Evolutionary conservation across 2,113 vertebrate genomes (phyloP).

Genomic region (Nycticorax nycticorax): DNA sequence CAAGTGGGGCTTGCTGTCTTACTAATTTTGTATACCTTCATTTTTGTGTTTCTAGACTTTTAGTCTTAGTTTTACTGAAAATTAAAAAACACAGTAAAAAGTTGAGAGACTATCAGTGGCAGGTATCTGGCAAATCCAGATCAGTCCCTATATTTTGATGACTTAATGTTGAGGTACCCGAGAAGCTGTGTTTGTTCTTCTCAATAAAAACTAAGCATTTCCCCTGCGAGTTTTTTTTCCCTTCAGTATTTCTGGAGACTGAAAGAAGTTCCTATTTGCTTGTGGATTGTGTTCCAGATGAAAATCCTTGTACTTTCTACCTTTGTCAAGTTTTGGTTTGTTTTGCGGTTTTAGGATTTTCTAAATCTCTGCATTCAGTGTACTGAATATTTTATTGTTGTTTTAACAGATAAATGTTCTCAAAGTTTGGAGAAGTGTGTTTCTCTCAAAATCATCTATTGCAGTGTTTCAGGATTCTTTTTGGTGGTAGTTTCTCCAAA

Average conservation of each 20-base stretch:
- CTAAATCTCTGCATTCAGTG: background rate
- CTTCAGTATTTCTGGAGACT: background rate
- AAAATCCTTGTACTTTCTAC: background rate
- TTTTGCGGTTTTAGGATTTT: background rate
- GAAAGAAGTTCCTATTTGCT: background rate
- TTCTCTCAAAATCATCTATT: conserved; percentile 65
- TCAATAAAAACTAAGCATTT: background rate
- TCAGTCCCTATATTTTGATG: background rate
- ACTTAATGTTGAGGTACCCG: background rate
- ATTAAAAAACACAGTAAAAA: background rate
- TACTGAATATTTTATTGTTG: background rate
- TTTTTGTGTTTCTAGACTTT: background rate
- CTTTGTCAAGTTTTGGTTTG: background rate
- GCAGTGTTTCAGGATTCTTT: conserved; percentile 69
- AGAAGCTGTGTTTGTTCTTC: background rate
- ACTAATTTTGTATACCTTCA: background rate
- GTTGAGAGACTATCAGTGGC: background rate
- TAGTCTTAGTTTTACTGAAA: background rate
- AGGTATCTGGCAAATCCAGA: background rate
- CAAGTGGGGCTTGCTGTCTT: background rate
- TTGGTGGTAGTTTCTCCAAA: conserved; percentile 70
- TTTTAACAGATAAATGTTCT: conserved; percentile 23
- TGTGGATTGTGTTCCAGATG: background rate
- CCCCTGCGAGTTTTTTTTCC: background rate
- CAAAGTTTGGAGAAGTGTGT: conserved; percentile 58